phyloP scores from a whole-genome alignment of 30 jellyfish, hydroid and myxozoan species.

The Sanderia malayensis region DNA sequence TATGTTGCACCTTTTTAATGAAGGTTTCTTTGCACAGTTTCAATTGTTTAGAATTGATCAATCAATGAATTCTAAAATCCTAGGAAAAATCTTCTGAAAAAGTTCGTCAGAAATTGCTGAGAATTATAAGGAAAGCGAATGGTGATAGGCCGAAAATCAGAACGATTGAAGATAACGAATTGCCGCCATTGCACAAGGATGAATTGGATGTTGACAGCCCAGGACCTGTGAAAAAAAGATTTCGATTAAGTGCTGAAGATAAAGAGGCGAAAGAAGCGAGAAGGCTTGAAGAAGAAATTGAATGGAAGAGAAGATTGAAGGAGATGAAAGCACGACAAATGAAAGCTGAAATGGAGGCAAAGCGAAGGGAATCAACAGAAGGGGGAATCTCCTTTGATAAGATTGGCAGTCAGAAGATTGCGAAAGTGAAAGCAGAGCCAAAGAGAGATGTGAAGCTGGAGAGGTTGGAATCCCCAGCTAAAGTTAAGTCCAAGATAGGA shows the following conservation, averaged over 20 bases:
- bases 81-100: too few species aligned
- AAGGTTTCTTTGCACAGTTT: too few species aligned
- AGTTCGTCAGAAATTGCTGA: neutral
- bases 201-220: neutral
- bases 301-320: constrained; percentile 46
- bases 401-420: constrained; percentile 31
- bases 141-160: neutral
- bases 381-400: constrained; percentile 46
- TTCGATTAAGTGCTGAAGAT: constrained; percentile 25
- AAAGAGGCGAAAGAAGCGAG: constrained; percentile 43
- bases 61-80: too few species aligned
- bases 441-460: constrained; percentile 14
- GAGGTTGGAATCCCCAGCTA: neutral
- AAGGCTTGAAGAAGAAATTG: constrained; percentile 35
- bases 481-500: neutral
- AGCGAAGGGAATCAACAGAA: constrained; percentile 44
- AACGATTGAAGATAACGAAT: too few species aligned
- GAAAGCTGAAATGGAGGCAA: constrained; percentile 48
- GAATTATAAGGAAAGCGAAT: neutral
- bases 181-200: neutral
- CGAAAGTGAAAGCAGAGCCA: neutral
- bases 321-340: constrained; percentile 52
- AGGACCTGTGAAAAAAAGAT: constrained; percentile 1
- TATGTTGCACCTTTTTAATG: too few species aligned
- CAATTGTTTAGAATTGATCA: too few species aligned